These are phyloP conservation scores for Odontamblyopus lacepedii DNA, from an alignment of 2,797 vertebrate species.

Conservation along the genomic window DNA sequence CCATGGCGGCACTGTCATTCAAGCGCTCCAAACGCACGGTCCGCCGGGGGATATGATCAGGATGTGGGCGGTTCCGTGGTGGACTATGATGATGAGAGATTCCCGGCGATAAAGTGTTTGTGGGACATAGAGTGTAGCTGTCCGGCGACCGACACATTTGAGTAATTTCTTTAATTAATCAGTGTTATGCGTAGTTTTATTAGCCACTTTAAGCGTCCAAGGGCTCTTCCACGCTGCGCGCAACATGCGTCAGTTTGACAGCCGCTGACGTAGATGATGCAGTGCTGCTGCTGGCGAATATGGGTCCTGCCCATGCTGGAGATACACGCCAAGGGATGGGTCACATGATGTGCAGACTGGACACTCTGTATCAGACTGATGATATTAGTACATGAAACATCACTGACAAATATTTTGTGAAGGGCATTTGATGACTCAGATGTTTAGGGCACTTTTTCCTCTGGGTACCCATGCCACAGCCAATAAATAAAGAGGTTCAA, in stretches of 20 bases:
- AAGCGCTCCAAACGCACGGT: not conserved
- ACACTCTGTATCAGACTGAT: not conserved
- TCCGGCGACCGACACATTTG: not conserved
- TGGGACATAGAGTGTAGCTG: too few relatives aligned
- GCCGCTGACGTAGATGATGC: conserved; percentile 51
- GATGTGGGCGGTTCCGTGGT: conserved; percentile 21
- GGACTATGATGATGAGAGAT: conserved; percentile 5
- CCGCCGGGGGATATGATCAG: conserved; percentile 14
- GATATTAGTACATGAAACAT: not conserved
- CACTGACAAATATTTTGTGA: not conserved
- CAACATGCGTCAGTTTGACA: conserved; percentile 46
- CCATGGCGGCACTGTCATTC: not conserved
- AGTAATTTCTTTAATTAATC: not conserved
- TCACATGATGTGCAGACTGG: not conserved
- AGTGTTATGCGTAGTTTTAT: not conserved
- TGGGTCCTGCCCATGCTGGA: conserved; percentile 4
- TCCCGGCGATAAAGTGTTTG: not conserved
- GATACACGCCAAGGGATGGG: not conserved
- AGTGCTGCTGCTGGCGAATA: conserved; percentile 25
- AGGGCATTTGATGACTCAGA: not conserved
- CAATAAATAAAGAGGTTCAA: too few relatives aligned
- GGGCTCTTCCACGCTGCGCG: conserved; percentile 25
- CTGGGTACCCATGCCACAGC: not conserved
- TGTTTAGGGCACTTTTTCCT: not conserved
- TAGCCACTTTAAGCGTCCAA: not conserved